A percentile compares a stretch with the other conserved stretches of the same genome.
Evolutionary conservation across 1,140 invertebrate species (phyloP).

Genomic region (Belonocnema kinseyi): DNA sequence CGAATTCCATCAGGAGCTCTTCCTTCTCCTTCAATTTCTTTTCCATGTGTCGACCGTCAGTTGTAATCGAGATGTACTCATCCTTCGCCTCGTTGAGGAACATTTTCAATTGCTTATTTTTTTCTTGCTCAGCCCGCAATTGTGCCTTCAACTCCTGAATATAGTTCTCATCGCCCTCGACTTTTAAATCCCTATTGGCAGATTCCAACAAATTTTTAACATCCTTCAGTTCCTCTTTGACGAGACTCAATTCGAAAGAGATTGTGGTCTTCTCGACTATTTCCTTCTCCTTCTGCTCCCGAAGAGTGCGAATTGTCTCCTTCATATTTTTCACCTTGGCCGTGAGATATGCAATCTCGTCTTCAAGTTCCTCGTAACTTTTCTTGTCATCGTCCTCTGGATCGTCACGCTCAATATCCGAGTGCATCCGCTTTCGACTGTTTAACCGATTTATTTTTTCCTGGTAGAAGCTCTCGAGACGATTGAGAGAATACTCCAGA

Average conservation of each 20-base stretch:
- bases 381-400: conserved; percentile 45
- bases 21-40: conserved; percentile 49
- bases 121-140: conserved; percentile 58
- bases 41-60: conserved; percentile 53
- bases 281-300: conserved; percentile 55
- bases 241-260: conserved; percentile 58
- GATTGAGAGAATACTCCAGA: conserved; percentile 61
- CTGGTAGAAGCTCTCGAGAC: conserved; percentile 63
- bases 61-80: conserved; percentile 61
- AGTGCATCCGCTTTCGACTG: conserved; percentile 50
- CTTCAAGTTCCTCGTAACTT: conserved; percentile 52
- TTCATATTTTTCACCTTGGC: conserved; percentile 55
- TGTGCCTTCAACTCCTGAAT: conserved; percentile 60
- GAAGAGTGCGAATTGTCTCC: conserved; percentile 53
- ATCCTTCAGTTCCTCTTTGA: conserved; percentile 60
- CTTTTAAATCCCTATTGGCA: conserved; percentile 47
- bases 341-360: conserved; percentile 57
- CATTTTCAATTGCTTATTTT: conserved; percentile 63
- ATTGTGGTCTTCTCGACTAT: conserved; percentile 58
- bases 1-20: conserved; percentile 50
- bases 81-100: conserved; percentile 70
- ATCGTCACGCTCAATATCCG: conserved; percentile 12
- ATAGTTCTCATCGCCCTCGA: conserved; percentile 49
- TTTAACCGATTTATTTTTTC: conserved; percentile 57
- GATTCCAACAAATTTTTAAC: conserved; percentile 52